A percentile compares a stretch with the other conserved stretches of the same genome.
phyloP scores from a whole-genome alignment of 1,140 invertebrate genomes.

The Drosophila virilis region DNA sequence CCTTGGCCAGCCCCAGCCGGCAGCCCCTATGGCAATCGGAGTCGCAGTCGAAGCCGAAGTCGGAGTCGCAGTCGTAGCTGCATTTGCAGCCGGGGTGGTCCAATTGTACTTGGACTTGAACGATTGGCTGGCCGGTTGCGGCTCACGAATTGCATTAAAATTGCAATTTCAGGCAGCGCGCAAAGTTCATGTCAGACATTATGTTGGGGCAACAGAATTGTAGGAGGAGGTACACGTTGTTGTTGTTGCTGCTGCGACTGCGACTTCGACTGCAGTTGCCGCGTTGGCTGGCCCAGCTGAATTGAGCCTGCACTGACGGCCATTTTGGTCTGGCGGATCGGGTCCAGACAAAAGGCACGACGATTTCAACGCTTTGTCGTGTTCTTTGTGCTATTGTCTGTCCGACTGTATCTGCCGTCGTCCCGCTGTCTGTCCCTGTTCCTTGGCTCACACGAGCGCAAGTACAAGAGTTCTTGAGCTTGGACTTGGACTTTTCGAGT shows the following conservation, averaged over 20 bases:
- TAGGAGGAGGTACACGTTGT: slow-evolving; percentile 67
- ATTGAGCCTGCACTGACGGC: slow-evolving; percentile 64
- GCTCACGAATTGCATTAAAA: slow-evolving; percentile 84
- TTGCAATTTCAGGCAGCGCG: slow-evolving; percentile 83
- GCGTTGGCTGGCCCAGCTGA: slow-evolving; percentile 67
- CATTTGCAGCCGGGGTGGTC: slow-evolving; percentile 67
- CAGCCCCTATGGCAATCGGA: slow-evolving; percentile 30
- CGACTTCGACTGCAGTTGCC: slow-evolving; percentile 36
- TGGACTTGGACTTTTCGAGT: slow-evolving; percentile 33
- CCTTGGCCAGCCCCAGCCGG: slow-evolving; percentile 22
- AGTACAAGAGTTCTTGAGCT: slow-evolving; percentile 78
- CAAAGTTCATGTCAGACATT: slow-evolving; percentile 83
- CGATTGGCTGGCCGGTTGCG: slow-evolving; percentile 58
- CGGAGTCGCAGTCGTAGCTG: slow-evolving; percentile 26
- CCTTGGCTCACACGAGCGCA: slow-evolving; percentile 34
- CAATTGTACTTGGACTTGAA: slow-evolving; percentile 81
- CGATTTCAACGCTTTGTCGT: slow-evolving; percentile 83
- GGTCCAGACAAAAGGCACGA: slow-evolving; percentile 71
- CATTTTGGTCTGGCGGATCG: slow-evolving; percentile 57
- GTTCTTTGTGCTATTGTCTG: slow-evolving; percentile 66
- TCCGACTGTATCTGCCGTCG: slow-evolving; percentile 9
- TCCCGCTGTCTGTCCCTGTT: slow-evolving; percentile 1
- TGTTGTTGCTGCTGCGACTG: neutral
- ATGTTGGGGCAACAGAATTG: slow-evolving; percentile 63
- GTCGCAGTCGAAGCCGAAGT: slow-evolving; percentile 2